Base-by-base conservation (phyloP, 2,888 invertebrate genomes). In the Operophtera brumata region DNA sequence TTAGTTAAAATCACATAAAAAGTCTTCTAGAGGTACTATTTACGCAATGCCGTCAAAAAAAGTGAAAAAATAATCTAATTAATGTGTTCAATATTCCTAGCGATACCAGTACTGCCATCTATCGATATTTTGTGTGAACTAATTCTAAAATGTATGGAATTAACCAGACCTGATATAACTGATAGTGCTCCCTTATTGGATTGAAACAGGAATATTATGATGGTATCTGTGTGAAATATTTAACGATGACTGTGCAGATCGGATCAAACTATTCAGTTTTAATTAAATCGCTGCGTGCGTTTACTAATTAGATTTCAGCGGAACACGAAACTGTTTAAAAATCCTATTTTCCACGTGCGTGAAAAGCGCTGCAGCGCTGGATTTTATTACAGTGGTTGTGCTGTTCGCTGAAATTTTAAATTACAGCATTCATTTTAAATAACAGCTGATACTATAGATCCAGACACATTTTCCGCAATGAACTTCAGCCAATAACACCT, bases 281-380 rank as follows among this genome's bases (percentile, higher is more conserved):
- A 82, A 82, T 84, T 82, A 80, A 81, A 80, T 63, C 66, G 65
- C 60, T 73, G 75, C 80, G 78, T 76, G 74, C 73, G 72, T 58
- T 57, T 71, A 71, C 75, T 82, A 84, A 85, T 85, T 81, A 79
- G 74, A 83, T 82, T 78, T 65, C 65, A 74, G 66, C 71, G 62
- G 67, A 67, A 66, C 70, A 71, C 68, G 45, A 52, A 55, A 61
- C 66, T 64, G 64, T 61, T 67, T 66, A 70, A 73, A 75, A 74
- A 69, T 75, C 70, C 74, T 75, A 70, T 70, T 69, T 71, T 69
- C 68, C 49, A 55, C 47, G 51, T 36, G 37, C 14, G 37, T 42
- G 42, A 36, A 54, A 42, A 57, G 61, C 61, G 67, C 61, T 67
- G 37, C 44, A 55, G 47, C 57, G 49, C 47, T 50, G 46, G 12